Conservation (phyloP, 2,888 invertebrate genomes). For the Poecilus cupreus region DNA sequence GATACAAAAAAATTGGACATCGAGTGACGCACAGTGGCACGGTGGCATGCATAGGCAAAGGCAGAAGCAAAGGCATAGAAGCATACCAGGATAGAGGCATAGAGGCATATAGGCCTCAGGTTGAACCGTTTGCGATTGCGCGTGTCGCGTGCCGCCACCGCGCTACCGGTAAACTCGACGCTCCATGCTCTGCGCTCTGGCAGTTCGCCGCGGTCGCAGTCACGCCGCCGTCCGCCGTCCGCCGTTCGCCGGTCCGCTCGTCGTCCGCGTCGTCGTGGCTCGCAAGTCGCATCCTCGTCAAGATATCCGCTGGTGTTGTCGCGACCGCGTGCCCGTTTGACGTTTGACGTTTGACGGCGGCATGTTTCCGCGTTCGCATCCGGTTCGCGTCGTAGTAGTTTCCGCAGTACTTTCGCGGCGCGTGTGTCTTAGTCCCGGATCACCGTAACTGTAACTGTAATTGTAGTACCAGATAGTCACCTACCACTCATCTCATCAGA, state of each 20-base stretch:
- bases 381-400: neutral
- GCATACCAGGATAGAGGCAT: neutral
- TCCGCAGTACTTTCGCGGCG: neutral
- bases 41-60: neutral
- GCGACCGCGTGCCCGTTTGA: neutral
- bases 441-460: too few species aligned
- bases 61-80: neutral
- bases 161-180: conserved; percentile 1
- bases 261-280: neutral
- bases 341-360: conserved; percentile 1
- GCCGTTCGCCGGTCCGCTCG: neutral
- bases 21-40: neutral
- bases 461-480: neutral
- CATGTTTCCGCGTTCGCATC: conserved; percentile 8
- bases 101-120: neutral
- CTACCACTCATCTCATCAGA: neutral
- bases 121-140: conserved; percentile 2
- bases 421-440: neutral
- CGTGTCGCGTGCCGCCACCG: neutral
- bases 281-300: neutral
- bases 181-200: conserved; percentile 7
- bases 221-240: neutral
- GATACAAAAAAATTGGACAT: neutral
- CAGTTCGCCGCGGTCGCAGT: conserved; percentile 25
- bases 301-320: too few species aligned